Evolutionary conservation across 2,797 vertebrate genomes (phyloP).

Genomic region (Carapus acus): DNA sequence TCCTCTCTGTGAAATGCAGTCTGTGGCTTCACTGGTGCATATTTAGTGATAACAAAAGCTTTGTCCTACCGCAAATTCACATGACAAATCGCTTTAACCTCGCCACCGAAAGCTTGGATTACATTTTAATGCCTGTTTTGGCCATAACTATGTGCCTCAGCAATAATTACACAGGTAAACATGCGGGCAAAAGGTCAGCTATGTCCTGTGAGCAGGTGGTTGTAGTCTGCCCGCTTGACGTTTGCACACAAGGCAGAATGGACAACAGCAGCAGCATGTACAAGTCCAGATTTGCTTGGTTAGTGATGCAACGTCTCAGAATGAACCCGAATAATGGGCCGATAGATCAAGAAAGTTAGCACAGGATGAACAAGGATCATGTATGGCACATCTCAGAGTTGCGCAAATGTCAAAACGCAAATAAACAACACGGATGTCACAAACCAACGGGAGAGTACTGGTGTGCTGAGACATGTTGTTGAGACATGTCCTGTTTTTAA

Average conservation of each 20-base stretch:
- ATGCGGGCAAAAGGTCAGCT: constrained; percentile 14
- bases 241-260: constrained; percentile 37
- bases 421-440: constrained; percentile 34
- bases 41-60: constrained; percentile 35
- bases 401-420: constrained; percentile 36
- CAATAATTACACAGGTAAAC: constrained; percentile 19
- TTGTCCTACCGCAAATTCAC: constrained; percentile 28
- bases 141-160: constrained; percentile 25
- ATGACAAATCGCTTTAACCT: constrained; percentile 29
- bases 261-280: constrained; percentile 36
- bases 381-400: constrained; percentile 64
- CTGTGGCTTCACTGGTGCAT: constrained; percentile 37
- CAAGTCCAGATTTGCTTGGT: constrained; percentile 36
- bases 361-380: constrained; percentile 36
- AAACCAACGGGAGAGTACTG: constrained; percentile 27
- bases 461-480: no score
- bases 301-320: constrained; percentile 30
- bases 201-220: constrained; percentile 6
- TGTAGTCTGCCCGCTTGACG: constrained; percentile 36
- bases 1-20: constrained; percentile 42
- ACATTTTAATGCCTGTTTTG: constrained; percentile 22
- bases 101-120: constrained; percentile 18
- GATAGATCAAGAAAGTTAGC: constrained; percentile 34
- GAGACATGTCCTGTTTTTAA: constrained; percentile 7
- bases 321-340: constrained; percentile 35